Conservation (phyloP, 2,888 invertebrate species). For the Hirtodrosophila histrioides region DNA sequence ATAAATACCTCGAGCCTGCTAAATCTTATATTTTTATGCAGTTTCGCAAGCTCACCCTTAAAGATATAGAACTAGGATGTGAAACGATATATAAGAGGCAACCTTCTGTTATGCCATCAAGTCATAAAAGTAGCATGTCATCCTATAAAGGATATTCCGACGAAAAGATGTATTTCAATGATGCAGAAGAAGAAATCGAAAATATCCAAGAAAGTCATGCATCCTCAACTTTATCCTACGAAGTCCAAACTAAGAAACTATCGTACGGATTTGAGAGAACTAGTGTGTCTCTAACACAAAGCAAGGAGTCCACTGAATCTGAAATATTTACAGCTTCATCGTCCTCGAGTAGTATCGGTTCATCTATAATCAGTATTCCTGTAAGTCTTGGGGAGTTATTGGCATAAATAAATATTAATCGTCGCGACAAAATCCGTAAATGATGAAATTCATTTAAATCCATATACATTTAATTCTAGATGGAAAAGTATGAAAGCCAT, state of each 20-base stretch:
- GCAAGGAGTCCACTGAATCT: slow-evolving; percentile 13
- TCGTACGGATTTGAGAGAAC: neutral
- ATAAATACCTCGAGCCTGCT: too few species aligned
- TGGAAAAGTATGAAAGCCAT: slow-evolving; percentile 63
- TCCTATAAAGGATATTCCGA: too few species aligned
- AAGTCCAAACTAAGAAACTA: too few species aligned
- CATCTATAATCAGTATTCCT: neutral
- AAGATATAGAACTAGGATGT: slow-evolving; percentile 17
- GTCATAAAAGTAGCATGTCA: too few species aligned
- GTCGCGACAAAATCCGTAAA: neutral
- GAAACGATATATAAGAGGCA: neutral
- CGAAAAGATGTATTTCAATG: too few species aligned
- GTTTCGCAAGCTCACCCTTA: slow-evolving; percentile 19
- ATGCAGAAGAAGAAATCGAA: too few species aligned
- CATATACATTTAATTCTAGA: slow-evolving; percentile 11
- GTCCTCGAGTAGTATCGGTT: neutral
- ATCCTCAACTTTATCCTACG: too few species aligned
- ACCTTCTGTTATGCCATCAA: neutral
- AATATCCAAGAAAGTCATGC: too few species aligned
- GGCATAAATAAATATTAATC: fast-evolving
- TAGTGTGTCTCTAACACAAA: neutral
- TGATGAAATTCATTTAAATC: too few species aligned
- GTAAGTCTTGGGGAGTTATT: neutral
- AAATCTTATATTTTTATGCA: neutral
- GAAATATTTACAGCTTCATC: slow-evolving; percentile 1